phyloP scores from a whole-genome alignment of 2,797 vertebrate species.

The Rhodeus uyekii region DNA sequence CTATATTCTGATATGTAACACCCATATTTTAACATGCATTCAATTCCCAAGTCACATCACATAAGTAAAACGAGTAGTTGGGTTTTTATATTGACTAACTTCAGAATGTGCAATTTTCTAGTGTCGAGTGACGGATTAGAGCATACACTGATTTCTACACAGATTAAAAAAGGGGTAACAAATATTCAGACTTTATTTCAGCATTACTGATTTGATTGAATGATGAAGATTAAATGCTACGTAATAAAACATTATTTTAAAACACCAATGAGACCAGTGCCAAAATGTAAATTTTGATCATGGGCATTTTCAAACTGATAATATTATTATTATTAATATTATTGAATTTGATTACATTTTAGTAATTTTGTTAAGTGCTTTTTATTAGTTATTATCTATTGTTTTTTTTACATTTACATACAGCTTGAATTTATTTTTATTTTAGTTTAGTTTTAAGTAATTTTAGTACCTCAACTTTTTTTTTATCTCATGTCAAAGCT shows the following conservation, averaged over 20 bases:
- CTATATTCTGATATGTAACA: background rate
- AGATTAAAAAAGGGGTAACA: background rate
- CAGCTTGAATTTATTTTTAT: background rate
- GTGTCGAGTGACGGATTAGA: too few relatives aligned
- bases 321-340: too few relatives aligned
- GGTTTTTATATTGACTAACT: background rate
- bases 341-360: background rate
- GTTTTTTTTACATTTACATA: background rate
- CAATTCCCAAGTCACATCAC: background rate
- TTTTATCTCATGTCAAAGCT: background rate
- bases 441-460: background rate
- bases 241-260: background rate
- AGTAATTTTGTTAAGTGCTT: background rate
- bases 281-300: background rate
- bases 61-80: too few relatives aligned
- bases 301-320: background rate
- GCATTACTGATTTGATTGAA: background rate
- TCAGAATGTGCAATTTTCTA: background rate
- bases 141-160: too few relatives aligned
- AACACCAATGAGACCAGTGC: background rate
- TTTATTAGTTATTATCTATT: too few relatives aligned
- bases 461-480: background rate
- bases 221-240: background rate
- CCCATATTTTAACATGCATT: background rate
- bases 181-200: background rate